Base-by-base conservation (phyloP, 2,113 vertebrate genomes). In the Zonotrichia leucophrys region DNA sequence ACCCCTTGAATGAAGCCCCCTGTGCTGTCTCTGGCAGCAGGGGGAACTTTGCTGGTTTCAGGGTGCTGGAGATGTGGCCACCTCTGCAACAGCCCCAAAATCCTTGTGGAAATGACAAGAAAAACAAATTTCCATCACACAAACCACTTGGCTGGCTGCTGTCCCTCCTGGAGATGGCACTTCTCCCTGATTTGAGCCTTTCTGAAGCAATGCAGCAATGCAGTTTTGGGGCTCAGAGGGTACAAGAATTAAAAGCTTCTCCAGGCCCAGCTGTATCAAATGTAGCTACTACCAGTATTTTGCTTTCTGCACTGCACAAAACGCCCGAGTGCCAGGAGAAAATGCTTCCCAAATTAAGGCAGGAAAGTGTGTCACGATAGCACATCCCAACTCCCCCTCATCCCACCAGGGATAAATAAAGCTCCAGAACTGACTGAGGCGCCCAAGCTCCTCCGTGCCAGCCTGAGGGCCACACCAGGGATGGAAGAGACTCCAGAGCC, bases 71-170 rank as follows among this genome's bases (percentile, higher is more conserved):
- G 68, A 22, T 3, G 52, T 1, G 39, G 30, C 25, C 44, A 28
- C 28, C 16, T 35, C 89, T 52, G 47, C 63, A 28, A 56, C 1
- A 41, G n/a, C 41, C 37, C 58, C n/a, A 12, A 28, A 60, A 75
- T 12, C 19, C 12, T 41, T 2, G 8, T 30, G 56, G 37, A 62
- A 91, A 59, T 6, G 4, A 15, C 33, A 39, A 50, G 17, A 55
- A 84, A 60, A 69, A 22, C 30, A 21, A 33, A 52, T 53, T 87
- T 46, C 41, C 20, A 11, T 3, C 0, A 0, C 1, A 27, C 79
- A 27, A 86, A 60, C 41, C 1, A 0, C 49, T 39, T 13, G 49
- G 83, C 76, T 80, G 0, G 1, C 46, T 46, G 30, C 1, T 27
- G 2, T 4, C 67, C 18, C 3, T 17, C 90, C 52, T 9, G 20